These are phyloP conservation scores for Nyctereutes procyonoides DNA, from an alignment of 2,113 vertebrate genomes.

Conservation along the genomic window DNA sequence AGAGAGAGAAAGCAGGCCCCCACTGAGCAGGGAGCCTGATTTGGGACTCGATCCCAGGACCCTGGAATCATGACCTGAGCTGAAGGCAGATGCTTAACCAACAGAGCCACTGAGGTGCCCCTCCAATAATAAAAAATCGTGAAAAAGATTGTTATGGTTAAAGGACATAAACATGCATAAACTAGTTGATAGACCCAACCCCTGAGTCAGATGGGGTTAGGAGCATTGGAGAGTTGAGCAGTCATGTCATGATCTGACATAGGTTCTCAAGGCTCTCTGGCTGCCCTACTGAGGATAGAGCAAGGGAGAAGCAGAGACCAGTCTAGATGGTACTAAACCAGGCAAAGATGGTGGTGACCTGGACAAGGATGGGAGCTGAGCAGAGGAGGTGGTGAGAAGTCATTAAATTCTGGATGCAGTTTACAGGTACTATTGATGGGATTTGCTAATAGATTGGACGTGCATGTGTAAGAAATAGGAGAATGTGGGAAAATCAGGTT, in stretches of 20 bases:
- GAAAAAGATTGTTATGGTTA: neutral
- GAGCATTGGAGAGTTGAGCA: neutral
- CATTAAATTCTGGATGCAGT: neutral
- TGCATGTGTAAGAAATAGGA: neutral
- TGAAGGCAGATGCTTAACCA: too few relatives aligned
- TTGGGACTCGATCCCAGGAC: too few relatives aligned
- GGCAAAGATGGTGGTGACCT: neutral
- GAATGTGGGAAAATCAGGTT: neutral
- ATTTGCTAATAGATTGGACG: neutral
- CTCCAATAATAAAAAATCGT: neutral
- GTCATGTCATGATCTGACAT: rapidly evolving
- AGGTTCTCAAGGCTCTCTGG: neutral
- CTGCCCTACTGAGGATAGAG: neutral
- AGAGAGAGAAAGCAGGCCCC: too few relatives aligned
- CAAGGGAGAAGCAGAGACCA: neutral
- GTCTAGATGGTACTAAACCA: neutral
- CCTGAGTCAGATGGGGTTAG: neutral
- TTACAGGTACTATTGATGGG: neutral
- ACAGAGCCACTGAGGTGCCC: too few relatives aligned
- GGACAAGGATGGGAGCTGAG: neutral
- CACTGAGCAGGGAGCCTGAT: too few relatives aligned
- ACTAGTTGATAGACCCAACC: neutral
- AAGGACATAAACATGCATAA: neutral
- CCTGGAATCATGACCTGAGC: too few relatives aligned
- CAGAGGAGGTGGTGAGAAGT: neutral